phyloP scores from a whole-genome alignment of 2,888 invertebrate genomes.

The Drosophila affinis region DNA sequence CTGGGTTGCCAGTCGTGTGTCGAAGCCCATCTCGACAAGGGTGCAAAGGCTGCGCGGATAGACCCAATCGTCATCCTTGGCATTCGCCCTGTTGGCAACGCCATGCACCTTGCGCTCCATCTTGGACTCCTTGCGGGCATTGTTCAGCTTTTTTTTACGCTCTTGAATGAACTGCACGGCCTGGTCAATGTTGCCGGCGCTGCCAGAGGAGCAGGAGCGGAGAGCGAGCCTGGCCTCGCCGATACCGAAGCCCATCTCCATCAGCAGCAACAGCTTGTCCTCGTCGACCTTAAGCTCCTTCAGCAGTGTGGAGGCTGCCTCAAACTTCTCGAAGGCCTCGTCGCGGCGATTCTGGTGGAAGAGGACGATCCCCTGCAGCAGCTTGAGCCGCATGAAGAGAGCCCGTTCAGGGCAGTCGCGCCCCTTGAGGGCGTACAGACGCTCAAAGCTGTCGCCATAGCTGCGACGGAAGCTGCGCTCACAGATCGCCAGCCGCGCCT shows the following conservation, averaged over 20 bases:
- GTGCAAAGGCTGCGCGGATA: constrained; percentile 84
- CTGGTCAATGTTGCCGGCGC: constrained; percentile 85
- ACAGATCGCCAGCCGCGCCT: constrained; percentile 87
- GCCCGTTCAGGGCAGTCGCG: constrained; percentile 88
- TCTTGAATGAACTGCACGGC: constrained; percentile 88
- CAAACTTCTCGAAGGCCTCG: constrained; percentile 87
- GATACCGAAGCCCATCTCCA: constrained; percentile 87
- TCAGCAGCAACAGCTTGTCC: constrained; percentile 84
- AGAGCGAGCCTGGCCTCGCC: constrained; percentile 89
- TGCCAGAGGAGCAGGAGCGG: constrained; percentile 85
- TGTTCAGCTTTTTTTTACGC: constrained; percentile 84
- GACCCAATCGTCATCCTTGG: constrained; percentile 74
- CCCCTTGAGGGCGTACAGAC: constrained; percentile 86
- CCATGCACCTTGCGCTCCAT: constrained; percentile 83
- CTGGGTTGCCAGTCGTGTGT: constrained; percentile 85
- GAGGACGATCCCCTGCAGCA: constrained; percentile 91
- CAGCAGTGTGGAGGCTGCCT: constrained; percentile 88
- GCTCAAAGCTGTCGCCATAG: constrained; percentile 88
- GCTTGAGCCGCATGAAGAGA: constrained; percentile 90
- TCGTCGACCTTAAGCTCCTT: constrained; percentile 87
- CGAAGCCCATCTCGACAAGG: constrained; percentile 89
- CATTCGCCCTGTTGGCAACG: constrained; percentile 21
- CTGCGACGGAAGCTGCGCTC: constrained; percentile 87
- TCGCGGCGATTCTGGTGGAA: constrained; percentile 90
- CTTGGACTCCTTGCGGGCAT: constrained; percentile 85